Evolutionary conservation across 2,113 vertebrate genomes (phyloP), one percentile per base, ranked within the genome.

Genomic region (Miniopterus natalensis): DNA sequence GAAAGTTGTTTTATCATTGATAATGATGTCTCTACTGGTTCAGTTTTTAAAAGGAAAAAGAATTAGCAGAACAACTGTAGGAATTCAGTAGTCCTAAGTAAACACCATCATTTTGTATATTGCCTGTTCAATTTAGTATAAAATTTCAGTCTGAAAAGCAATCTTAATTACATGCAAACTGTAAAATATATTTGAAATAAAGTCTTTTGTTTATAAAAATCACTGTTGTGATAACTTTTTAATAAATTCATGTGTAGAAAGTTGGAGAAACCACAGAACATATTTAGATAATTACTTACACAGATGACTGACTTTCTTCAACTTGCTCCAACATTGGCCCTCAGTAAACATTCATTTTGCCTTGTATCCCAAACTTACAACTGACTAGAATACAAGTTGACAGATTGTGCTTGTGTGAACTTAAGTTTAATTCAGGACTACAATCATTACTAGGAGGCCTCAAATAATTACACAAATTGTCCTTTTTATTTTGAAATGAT

Each of bases 101-200:
- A 94, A 92, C 61, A 91, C 73, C 70, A 85, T 70, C 77, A 55
- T 96, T 95, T 95, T 97, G 88, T 94, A 96, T 45, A 53, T 27
- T 70, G 63, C 81, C 86, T 97, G 94, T 94, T 96, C 47, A 90
- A 66, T 96, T 97, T 95, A 94, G 71, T 95, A 92, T 90, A 85
- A 92, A 85, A 86, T 83, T 97, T 97, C 66, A 96, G 59, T 96
- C 92, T 96, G 93, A 78, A 96, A 97, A 96, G 40, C 77, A 91
- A 88, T 88, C 77, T 29, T 90, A 71, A 94, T 96, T 78, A 94
- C 13, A 95, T 66, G 86, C 21, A 92, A 77, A 93, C 93, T 96
- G 85, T 95, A 96, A 97, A 92, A 85, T 96, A 94, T 94, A 97
- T 94, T 92, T 94, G 88, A 94, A 97, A 97, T 97, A 96, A 97